These are phyloP conservation scores for Aleadryas rufinucha DNA, from an alignment of 2,113 vertebrate species.

Conservation along the genomic window DNA sequence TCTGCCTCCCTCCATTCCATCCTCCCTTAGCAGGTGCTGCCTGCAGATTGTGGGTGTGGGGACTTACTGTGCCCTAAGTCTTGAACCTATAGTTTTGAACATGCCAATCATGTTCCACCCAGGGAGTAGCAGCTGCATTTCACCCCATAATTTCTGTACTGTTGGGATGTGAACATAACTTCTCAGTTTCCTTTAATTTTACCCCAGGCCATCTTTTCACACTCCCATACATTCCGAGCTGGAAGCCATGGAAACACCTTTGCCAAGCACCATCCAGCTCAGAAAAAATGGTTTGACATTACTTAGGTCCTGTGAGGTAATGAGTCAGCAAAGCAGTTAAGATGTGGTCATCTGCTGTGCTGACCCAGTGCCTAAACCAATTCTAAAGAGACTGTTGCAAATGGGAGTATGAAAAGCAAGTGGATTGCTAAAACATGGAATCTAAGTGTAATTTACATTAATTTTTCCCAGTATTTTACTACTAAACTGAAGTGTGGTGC, in stretches of 20 bases:
- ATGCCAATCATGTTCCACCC: background rate
- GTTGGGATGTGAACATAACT: background rate
- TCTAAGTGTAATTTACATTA: background rate
- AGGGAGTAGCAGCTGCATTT: background rate
- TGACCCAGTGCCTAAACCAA: background rate
- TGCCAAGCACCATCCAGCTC: background rate
- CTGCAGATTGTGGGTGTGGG: background rate
- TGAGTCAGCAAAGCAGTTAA: background rate
- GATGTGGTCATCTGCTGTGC: background rate
- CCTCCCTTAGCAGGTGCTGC: background rate
- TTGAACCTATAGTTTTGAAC: background rate
- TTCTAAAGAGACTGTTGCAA: background rate
- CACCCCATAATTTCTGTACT: background rate
- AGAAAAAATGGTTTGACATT: background rate
- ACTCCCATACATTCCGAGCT: accelerated
- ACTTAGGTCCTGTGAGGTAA: background rate
- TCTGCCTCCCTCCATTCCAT: background rate
- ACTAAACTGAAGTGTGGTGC: background rate
- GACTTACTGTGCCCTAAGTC: accelerated
- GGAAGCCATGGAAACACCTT: background rate
- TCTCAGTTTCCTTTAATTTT: background rate
- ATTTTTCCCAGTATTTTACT: background rate
- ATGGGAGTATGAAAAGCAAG: background rate
- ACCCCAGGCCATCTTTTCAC: background rate
- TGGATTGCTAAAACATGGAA: background rate